Evolutionary conservation across 2,888 invertebrate species (phyloP).

Genomic region (Tubulanus polymorphus): DNA sequence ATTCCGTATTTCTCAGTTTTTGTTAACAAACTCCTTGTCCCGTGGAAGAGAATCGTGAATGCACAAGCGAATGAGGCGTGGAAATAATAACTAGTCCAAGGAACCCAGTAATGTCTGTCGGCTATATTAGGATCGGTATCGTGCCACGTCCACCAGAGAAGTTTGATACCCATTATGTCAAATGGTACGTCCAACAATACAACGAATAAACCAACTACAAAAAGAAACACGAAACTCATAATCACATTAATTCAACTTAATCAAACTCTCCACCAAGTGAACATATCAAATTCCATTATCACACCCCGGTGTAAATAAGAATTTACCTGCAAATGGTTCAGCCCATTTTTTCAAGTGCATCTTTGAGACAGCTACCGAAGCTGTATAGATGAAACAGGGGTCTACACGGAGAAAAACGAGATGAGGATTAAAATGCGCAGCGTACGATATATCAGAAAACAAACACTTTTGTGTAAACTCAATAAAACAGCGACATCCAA

Average conservation of each 20-base stretch:
- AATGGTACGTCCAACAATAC: constrained; percentile 75
- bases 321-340: constrained; percentile 54
- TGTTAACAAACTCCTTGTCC: constrained; percentile 58
- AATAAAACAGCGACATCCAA: too few species aligned
- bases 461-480: too few species aligned
- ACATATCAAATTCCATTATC: too few species aligned
- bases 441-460: too few species aligned
- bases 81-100: constrained; percentile 80
- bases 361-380: constrained; percentile 55
- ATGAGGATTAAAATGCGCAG: too few species aligned
- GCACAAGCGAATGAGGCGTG: constrained; percentile 72
- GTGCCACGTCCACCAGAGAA: constrained; percentile 82
- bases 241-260: too few species aligned
- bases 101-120: constrained; percentile 77
- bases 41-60: constrained; percentile 67
- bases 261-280: too few species aligned
- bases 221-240: constrained; percentile 13
- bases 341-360: constrained; percentile 56
- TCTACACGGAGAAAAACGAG: constrained; percentile 41
- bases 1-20: constrained; percentile 45
- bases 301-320: too few species aligned
- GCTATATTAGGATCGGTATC: constrained; percentile 59
- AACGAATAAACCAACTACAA: constrained; percentile 64
- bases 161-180: constrained; percentile 73
- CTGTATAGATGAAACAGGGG: constrained; percentile 58